Evolutionary conservation across 2,888 invertebrate species (phyloP).

Genomic region (Dioctria rufipes): DNA sequence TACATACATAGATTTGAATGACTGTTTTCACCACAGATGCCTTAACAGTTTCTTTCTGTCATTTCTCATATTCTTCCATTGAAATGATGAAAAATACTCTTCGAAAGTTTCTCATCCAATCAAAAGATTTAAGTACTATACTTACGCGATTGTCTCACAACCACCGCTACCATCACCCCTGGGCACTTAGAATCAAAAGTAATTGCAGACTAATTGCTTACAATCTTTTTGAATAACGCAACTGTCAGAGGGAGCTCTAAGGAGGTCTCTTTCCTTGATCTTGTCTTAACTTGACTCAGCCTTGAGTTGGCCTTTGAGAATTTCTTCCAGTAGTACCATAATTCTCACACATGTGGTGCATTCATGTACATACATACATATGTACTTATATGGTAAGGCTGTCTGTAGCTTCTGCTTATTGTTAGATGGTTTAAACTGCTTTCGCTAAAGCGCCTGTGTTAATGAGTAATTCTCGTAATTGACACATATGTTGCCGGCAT

Average conservation of each 20-base stretch:
- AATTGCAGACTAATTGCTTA: conserved; percentile 58
- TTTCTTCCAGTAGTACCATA: conserved; percentile 9
- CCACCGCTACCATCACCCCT: not conserved
- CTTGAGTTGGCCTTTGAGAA: conserved; percentile 51
- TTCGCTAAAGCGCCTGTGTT: conserved; percentile 36
- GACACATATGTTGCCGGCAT: conserved; percentile 56
- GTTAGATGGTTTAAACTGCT: not conserved
- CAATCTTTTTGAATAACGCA: not conserved
- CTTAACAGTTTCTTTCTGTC: conserved; percentile 1
- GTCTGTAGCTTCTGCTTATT: not conserved
- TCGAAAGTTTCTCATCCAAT: not conserved
- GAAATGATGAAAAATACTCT: conserved; percentile 22
- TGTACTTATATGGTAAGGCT: not conserved
- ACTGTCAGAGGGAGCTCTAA: conserved; percentile 12
- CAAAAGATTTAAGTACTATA: not conserved
- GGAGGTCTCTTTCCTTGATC: conserved; percentile 40
- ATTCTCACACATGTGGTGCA: conserved; percentile 50
- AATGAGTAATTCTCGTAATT: conserved; percentile 58
- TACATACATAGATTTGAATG: too few species aligned
- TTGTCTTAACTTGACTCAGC: conserved; percentile 5
- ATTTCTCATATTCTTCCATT: not conserved
- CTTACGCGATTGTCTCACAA: not conserved
- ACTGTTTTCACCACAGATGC: not conserved
- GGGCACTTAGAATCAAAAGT: conserved; percentile 8
- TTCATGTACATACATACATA: not conserved